Evolutionary conservation across 2,797 vertebrate genomes (phyloP), one percentile per base, ranked within the genome.

Genomic region (Pangasius mekongensis): DNA sequence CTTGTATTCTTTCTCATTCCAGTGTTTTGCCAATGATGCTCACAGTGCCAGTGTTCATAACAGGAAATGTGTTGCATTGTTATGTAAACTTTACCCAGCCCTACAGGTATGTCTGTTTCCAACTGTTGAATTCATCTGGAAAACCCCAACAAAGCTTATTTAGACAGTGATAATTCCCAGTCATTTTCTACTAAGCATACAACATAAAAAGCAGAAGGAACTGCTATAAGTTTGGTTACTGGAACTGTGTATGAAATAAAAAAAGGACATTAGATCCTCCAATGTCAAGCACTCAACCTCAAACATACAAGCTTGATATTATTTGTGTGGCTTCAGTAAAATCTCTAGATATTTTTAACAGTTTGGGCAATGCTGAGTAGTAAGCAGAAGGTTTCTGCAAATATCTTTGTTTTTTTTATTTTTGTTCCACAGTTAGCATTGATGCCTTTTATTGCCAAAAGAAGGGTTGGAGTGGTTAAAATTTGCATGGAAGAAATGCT

Each of bases 21-120:
- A 98, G 98, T 30, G 56, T 97, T 60, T 13, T 97, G 88, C 98
- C 98, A 62, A 85, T 97, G 13, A 56, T 98, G 43, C 92, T 98
- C 67, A 97, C 97, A 95, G 90, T 91, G 58, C 98, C 98, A 0
- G 96, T 97, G 1, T 96, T 98, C 30, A 93, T 95, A 39, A 39
- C 94, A 89, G 97, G 97, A 71, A 97, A 97, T 94, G 82, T 91
- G 77, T 94, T 91, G 2, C 90, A 92, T 0, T 99, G 98, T 93
- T 97, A 96, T 60, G 91, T 90, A 89, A 98, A 98, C 95, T 95
- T 95, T 93, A 97, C 94, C 64, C 91, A 96, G 83, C 96, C 95
- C 5, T 97, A 97, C 43, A 97, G 97, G 98, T 98, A 93, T 93
- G 95, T 84, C 2, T 80, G 18, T 73, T 83, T 67, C 16, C 8